These are phyloP conservation scores for Vandiemenella viatica DNA, from an alignment of 2,888 invertebrate species.

Conservation along the genomic window DNA sequence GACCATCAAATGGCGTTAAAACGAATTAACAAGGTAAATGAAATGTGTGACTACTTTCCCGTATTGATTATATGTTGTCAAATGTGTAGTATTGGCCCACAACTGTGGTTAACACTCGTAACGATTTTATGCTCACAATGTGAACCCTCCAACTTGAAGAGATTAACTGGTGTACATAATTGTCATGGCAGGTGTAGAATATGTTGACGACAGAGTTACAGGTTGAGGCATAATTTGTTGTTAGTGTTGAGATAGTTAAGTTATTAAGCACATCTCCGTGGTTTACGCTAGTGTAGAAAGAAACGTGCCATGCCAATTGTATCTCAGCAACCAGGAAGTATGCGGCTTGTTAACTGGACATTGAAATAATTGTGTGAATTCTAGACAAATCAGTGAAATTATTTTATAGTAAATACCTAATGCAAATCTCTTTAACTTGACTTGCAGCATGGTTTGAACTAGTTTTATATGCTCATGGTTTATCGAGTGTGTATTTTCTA, in stretches of 20 bases:
- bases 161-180: slow-evolving; percentile 22
- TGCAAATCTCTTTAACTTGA: no score
- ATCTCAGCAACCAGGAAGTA: no score
- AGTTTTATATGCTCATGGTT: no score
- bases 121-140: slow-evolving; percentile 45
- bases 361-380: no score
- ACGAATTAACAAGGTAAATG: slow-evolving; percentile 84
- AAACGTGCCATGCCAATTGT: background rate
- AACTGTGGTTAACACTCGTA: slow-evolving; percentile 42
- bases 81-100: slow-evolving; percentile 50
- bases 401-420: no score
- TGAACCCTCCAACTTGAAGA: slow-evolving; percentile 44
- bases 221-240: background rate
- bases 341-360: no score
- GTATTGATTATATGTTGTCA: slow-evolving; percentile 44
- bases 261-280: no score
- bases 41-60: slow-evolving; percentile 1
- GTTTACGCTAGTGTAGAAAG: background rate
- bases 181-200: slow-evolving; percentile 12
- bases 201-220: no score
- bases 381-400: no score
- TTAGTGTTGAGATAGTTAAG: background rate
- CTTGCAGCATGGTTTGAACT: no score
- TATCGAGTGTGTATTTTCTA: no score
- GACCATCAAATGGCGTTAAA: slow-evolving; percentile 71